Percentiles rank a stretch among this genome's conserved stretches.
Evolutionary conservation across 2,888 invertebrate genomes (phyloP).

Genomic region (Agrilus cyanescens): DNA sequence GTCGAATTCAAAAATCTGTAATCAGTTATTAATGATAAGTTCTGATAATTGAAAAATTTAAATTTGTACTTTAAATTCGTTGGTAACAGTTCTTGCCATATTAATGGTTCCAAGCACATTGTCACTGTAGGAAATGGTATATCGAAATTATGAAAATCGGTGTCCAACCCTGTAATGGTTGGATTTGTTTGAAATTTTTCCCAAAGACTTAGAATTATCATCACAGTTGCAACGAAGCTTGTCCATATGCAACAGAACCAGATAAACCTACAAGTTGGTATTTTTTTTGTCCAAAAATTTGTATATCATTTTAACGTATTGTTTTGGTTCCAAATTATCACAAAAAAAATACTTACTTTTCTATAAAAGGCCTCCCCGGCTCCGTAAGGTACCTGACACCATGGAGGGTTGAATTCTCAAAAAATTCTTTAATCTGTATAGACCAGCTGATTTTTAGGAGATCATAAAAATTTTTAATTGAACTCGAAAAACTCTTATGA

Average conservation of each 20-base stretch:
- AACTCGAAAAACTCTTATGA: no score
- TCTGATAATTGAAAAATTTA: no score
- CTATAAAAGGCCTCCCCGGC: slow-evolving; percentile 58
- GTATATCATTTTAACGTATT: no score
- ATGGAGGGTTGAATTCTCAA: slow-evolving; percentile 64
- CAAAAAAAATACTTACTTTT: slow-evolving; percentile 46
- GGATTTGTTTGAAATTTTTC: slow-evolving; percentile 76
- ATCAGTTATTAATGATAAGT: no score
- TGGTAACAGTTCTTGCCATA: no score
- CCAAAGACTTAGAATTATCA: slow-evolving; percentile 68
- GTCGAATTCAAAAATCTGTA: no score
- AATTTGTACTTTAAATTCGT: no score
- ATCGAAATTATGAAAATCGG: slow-evolving; percentile 71
- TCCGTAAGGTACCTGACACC: slow-evolving; percentile 72
- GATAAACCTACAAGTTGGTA: slow-evolving; percentile 47
- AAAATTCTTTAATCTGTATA: slow-evolving; percentile 62
- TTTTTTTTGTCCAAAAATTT: no score
- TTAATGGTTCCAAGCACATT: slow-evolving; percentile 38
- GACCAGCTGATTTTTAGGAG: slow-evolving; percentile 49
- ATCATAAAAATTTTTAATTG: no score
- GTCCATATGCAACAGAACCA: slow-evolving; percentile 64
- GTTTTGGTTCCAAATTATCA: no score
- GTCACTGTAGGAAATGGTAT: slow-evolving; percentile 65
- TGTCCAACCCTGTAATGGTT: slow-evolving; percentile 68
- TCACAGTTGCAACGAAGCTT: slow-evolving; percentile 58